These are phyloP conservation scores for Drosophila yakuba DNA, from an alignment of 1,140 invertebrate genomes.

Conservation along the genomic window DNA sequence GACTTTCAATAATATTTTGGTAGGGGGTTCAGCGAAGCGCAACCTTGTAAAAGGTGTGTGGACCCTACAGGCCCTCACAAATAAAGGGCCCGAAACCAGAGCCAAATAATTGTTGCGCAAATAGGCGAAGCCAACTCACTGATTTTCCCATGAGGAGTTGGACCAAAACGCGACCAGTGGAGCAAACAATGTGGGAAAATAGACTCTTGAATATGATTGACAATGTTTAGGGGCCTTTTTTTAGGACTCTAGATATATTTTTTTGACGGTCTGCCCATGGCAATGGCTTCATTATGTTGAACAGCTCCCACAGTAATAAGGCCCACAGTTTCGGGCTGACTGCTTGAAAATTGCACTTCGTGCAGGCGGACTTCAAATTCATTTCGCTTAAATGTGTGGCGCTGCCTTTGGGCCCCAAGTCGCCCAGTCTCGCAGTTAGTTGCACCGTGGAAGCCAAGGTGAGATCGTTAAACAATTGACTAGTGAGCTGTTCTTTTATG, in stretches of 20 bases:
- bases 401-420: constrained; percentile 48
- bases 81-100: constrained; percentile 36
- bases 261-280: constrained; percentile 34
- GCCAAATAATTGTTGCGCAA: constrained; percentile 73
- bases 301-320: constrained; percentile 70
- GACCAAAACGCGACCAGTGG: constrained; percentile 40
- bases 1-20: constrained; percentile 5
- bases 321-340: constrained; percentile 16
- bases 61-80: neutral
- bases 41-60: constrained; percentile 43
- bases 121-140: constrained; percentile 63
- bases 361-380: constrained; percentile 63
- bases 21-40: constrained; percentile 51
- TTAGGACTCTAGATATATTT: neutral
- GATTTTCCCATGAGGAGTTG: constrained; percentile 70
- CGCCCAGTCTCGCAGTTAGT: constrained; percentile 10
- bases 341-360: constrained; percentile 72
- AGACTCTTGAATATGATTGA: constrained; percentile 47
- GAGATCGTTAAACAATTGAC: constrained; percentile 13
- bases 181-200: constrained; percentile 76
- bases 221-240: constrained; percentile 24
- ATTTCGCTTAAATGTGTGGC: constrained; percentile 63
- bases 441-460: constrained; percentile 30
- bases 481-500: constrained; percentile 34
- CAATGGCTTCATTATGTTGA: constrained; percentile 74